These are phyloP conservation scores for Akabosia matsudoensis DNA, from an alignment of 1,140 invertebrate species.

Conservation along the genomic window DNA sequence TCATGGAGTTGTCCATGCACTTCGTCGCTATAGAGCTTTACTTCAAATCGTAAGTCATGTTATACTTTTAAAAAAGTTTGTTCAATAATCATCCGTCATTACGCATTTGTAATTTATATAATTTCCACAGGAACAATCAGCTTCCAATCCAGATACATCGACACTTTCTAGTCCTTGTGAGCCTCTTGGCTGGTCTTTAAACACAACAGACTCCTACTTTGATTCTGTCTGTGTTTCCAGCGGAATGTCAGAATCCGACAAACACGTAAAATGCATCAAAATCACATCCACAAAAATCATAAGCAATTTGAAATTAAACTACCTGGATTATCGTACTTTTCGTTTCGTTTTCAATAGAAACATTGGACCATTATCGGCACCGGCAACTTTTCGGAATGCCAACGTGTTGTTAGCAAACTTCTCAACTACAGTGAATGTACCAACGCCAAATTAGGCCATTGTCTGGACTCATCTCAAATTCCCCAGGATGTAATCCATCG, in stretches of 20 bases:
- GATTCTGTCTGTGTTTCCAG: not conserved
- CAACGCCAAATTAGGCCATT: not conserved
- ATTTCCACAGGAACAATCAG: conserved; percentile 10
- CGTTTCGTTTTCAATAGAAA: not conserved
- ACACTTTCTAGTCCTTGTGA: conserved; percentile 47
- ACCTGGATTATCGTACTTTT: not conserved
- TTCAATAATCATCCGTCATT: no score
- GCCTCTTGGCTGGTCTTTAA: conserved; percentile 34
- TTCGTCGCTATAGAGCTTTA: conserved; percentile 46
- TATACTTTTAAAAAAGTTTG: not conserved
- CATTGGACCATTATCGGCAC: not conserved
- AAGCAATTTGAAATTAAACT: no score
- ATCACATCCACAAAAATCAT: no score
- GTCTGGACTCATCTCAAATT: not conserved
- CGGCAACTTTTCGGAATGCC: not conserved
- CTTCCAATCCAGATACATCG: not conserved
- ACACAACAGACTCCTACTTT: conserved; percentile 33
- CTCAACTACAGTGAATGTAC: not conserved
- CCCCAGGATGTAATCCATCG: not conserved
- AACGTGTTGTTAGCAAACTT: not conserved
- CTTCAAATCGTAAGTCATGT: conserved; percentile 43
- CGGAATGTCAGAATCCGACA: not conserved
- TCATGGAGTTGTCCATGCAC: conserved; percentile 55
- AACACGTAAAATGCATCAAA: no score
- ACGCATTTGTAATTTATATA: not conserved